Percentiles rank a stretch among this genome's conserved stretches.
Evolutionary conservation across 2,797 vertebrate genomes (phyloP).

Genomic region (Meriones psammophilus): DNA sequence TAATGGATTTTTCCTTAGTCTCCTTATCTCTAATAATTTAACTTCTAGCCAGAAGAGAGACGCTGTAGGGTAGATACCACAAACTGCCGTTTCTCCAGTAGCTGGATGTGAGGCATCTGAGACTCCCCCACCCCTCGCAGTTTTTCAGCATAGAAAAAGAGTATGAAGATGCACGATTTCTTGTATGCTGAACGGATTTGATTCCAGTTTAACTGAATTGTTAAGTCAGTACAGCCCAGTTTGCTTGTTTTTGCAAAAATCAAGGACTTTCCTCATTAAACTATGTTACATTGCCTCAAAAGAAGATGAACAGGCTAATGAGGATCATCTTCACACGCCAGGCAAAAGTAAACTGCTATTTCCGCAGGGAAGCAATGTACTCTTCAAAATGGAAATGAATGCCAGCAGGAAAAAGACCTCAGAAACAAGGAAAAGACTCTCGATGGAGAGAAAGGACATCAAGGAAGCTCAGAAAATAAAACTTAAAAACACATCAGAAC

Average conservation of each 20-base stretch:
- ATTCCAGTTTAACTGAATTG: conserved; percentile 8
- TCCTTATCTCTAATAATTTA: conserved; percentile 54
- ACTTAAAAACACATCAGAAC: background rate
- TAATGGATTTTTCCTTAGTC: background rate
- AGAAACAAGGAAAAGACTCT: conserved; percentile 16
- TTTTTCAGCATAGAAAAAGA: conserved; percentile 44
- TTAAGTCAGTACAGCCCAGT: background rate
- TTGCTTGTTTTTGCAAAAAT: background rate
- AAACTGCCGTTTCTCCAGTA: background rate
- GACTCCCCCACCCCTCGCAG: background rate
- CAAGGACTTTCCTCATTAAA: conserved; percentile 18
- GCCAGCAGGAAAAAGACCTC: background rate
- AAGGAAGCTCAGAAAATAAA: conserved; percentile 48
- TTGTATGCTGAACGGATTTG: conserved; percentile 20
- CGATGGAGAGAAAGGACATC: background rate
- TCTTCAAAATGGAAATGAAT: conserved; percentile 52
- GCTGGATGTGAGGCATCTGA: conserved; percentile 24
- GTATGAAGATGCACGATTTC: background rate
- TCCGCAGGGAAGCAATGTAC: background rate
- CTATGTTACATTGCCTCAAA: conserved; percentile 20
- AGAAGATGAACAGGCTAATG: background rate
- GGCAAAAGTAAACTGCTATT: background rate
- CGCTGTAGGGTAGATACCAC: background rate
- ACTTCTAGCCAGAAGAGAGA: conserved; percentile 31
- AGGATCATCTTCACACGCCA: background rate